Evolutionary conservation across 2,113 vertebrate species (phyloP), one percentile per base, ranked within the genome.

Genomic region (Gnathonemus echidnorhynchus): DNA sequence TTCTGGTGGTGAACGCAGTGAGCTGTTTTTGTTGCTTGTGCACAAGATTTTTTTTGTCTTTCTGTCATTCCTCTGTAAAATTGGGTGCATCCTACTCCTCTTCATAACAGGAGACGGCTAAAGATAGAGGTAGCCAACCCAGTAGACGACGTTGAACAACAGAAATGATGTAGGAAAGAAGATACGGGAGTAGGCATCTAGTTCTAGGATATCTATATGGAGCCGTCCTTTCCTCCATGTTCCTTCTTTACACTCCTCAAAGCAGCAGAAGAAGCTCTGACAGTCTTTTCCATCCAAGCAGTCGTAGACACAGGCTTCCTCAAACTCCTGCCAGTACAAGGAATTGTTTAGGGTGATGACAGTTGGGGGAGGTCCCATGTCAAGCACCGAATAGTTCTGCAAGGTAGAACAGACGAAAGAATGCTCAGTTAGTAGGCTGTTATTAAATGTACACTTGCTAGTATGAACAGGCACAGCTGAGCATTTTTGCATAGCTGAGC

Each of bases 281-380:
- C 98, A 99, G 97, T 99, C 98, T 95, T 99, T 99, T 24, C 98
- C 98, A 21, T 99, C 98, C 94, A 99, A 94, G 90, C 98, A 99
- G 92, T 98, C 97, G 5, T 97, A 97, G 31, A 96, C 96, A 27
- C 98, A 98, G 0, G 97, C 92, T 31, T 99, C 98, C 89, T 99
- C 98, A 89, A 98, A 97, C 92, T 99, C 98, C 95, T 98, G 98
- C 98, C 98, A 99, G 96, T 98, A 98, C 95, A 97, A 92, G 90
- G 98, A 95, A 95, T 98, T 98, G 95, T 98, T 98, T 88, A 99
- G 91, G 1, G 97, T 92, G 89, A 98, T 95, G 94, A 97, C 95
- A 1, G 97, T 96, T 66, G 97, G 93, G 1, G 97, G 96, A 1
- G 97, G 96, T 52, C 95, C 93, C 94, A 97, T 95, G 11, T 98